Evolutionary conservation across 2,113 vertebrate species (phyloP).

Genomic region (Muntiacus reevesi): DNA sequence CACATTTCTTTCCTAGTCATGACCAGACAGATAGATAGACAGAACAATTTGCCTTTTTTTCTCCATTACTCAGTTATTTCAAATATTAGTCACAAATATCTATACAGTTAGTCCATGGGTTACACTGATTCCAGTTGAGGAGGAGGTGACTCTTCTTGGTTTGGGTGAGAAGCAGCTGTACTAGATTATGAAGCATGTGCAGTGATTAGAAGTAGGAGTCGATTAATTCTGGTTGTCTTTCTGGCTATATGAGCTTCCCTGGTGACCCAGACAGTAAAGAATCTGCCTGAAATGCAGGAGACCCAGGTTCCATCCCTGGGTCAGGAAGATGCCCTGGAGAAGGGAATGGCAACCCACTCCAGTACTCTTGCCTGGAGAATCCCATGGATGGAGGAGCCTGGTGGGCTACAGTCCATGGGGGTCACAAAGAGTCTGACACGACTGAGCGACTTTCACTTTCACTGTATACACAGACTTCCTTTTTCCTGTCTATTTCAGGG

Average conservation of each 20-base stretch:
- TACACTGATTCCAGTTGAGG: background rate
- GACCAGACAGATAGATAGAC: background rate
- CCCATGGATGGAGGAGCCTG: background rate
- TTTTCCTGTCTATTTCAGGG: background rate
- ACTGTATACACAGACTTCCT: background rate
- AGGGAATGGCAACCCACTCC: background rate
- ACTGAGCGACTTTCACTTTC: background rate
- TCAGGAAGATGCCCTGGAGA: background rate
- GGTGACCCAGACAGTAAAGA: fast-evolving
- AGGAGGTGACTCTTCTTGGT: background rate
- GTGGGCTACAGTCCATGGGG: background rate
- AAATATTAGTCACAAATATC: background rate
- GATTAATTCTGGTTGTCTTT: background rate
- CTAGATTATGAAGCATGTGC: background rate
- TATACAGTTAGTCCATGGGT: background rate
- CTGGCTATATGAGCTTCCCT: background rate
- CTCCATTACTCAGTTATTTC: background rate
- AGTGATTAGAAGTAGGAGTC: background rate
- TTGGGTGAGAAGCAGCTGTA: background rate
- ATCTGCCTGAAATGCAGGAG: background rate
- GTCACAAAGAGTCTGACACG: fast-evolving
- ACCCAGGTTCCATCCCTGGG: background rate
- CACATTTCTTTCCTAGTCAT: background rate
- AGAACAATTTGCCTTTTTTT: background rate
- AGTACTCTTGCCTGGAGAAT: background rate